phyloP scores from a whole-genome alignment of 2,888 invertebrate species.

The Meiosimyza decipiens region DNA sequence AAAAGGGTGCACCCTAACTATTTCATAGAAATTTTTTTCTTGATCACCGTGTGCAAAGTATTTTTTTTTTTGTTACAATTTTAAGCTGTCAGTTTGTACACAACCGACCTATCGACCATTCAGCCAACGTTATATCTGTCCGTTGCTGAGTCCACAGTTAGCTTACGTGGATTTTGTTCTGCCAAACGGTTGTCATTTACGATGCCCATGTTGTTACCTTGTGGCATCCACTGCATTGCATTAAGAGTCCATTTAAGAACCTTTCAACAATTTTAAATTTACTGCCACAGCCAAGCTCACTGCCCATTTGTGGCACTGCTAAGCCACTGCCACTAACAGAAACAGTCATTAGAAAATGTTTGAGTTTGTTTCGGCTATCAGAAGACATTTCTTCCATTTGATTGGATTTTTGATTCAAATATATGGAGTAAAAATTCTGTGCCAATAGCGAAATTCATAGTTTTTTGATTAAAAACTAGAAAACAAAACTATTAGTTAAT shows the following conservation, averaged over 20 bases:
- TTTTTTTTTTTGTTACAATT: background rate
- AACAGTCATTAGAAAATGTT: conserved; percentile 17
- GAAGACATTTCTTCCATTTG: conserved; percentile 1
- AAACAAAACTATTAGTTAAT: no score
- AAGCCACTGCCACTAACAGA: background rate
- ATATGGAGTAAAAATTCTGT: no score
- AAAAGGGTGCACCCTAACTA: no score
- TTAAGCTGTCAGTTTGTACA: conserved; percentile 31
- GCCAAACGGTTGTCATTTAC: background rate
- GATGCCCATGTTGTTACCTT: no score
- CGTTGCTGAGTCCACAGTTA: background rate
- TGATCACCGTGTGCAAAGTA: no score
- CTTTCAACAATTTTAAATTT: conserved; percentile 25
- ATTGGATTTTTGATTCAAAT: no score
- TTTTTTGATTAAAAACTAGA: no score
- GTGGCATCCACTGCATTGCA: background rate
- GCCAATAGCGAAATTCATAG: no score
- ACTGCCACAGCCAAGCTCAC: conserved; percentile 13
- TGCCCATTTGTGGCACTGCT: conserved; percentile 7
- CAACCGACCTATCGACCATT: conserved; percentile 5
- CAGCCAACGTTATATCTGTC: conserved; percentile 1
- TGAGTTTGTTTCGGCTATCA: conserved; percentile 30
- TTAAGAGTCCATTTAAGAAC: conserved; percentile 21
- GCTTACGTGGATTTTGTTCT: background rate
- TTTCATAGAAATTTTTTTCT: no score